Evolutionary conservation across 2,888 invertebrate genomes (phyloP).

Genomic region (Cheilosia scutellata): DNA sequence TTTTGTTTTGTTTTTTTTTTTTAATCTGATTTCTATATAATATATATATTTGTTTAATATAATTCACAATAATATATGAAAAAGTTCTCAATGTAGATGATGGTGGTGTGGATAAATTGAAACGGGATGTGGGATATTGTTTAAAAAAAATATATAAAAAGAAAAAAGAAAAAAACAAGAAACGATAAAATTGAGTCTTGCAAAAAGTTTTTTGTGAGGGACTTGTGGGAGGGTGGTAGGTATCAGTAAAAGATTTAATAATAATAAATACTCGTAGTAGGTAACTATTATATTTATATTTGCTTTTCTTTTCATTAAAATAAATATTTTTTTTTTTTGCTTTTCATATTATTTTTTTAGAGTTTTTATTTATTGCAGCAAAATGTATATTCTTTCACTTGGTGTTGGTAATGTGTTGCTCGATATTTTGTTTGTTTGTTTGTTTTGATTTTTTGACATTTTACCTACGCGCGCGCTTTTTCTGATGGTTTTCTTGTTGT

Average conservation of each 20-base stretch:
- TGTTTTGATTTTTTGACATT: conserved; percentile 36
- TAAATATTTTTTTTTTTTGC: conserved; percentile 56
- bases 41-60: conserved; percentile 66
- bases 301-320: conserved; percentile 54
- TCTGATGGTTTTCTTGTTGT: conserved; percentile 53
- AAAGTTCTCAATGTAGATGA: conserved; percentile 47
- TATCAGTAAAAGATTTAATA: conserved; percentile 67
- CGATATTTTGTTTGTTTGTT: conserved; percentile 22
- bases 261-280: conserved; percentile 73
- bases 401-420: conserved; percentile 25
- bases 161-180: conserved; percentile 25
- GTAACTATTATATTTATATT: conserved; percentile 62
- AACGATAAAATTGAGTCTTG: conserved; percentile 23
- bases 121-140: conserved; percentile 26
- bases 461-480: conserved; percentile 54
- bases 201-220: conserved; percentile 7
- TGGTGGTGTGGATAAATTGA: conserved; percentile 39
- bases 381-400: conserved; percentile 31
- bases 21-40: conserved; percentile 64
- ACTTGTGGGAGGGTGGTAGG: conserved; percentile 7
- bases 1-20: conserved; percentile 30
- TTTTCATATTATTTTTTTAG: conserved; percentile 23
- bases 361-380: conserved; percentile 63
- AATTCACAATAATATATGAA: conserved; percentile 69
- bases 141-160: conserved; percentile 23